These are phyloP conservation scores for Microhierax caerulescens DNA, from an alignment of 2,797 vertebrate genomes.

Conservation along the genomic window DNA sequence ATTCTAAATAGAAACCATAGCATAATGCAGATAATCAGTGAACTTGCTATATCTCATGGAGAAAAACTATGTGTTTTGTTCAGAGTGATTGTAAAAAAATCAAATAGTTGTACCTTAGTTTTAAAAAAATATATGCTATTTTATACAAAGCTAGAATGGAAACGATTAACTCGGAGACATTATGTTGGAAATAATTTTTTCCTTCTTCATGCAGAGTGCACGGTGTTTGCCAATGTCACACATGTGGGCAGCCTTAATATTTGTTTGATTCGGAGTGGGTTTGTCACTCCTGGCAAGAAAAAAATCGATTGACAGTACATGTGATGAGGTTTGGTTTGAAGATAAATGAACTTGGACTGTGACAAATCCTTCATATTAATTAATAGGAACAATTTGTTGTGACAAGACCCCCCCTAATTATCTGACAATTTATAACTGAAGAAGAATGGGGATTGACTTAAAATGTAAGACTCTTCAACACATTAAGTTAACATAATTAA, in stretches of 20 bases:
- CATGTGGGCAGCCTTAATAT: not conserved
- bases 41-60: not conserved
- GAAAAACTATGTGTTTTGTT: not conserved
- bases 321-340: not conserved
- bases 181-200: not conserved
- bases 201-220: not conserved
- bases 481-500: not conserved
- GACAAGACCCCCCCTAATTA: not conserved
- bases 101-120: not conserved
- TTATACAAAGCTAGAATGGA: not conserved
- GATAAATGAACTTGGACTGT: not conserved
- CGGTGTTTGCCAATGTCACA: not conserved
- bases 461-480: not conserved
- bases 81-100: not conserved
- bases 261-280: not conserved
- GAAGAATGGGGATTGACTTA: not conserved
- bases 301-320: not conserved
- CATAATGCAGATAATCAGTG: not conserved
- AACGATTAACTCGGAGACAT: not conserved
- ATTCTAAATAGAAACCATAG: not conserved
- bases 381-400: not conserved
- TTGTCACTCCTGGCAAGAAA: not conserved
- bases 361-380: conserved; percentile 10
- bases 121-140: not conserved
- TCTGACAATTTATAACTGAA: not conserved